A percentile compares a stretch with the other conserved stretches of the same genome.
These are phyloP conservation scores for Ginglymostoma cirratum DNA, from an alignment of 2,113 vertebrate genomes.

Conservation along the genomic window DNA sequence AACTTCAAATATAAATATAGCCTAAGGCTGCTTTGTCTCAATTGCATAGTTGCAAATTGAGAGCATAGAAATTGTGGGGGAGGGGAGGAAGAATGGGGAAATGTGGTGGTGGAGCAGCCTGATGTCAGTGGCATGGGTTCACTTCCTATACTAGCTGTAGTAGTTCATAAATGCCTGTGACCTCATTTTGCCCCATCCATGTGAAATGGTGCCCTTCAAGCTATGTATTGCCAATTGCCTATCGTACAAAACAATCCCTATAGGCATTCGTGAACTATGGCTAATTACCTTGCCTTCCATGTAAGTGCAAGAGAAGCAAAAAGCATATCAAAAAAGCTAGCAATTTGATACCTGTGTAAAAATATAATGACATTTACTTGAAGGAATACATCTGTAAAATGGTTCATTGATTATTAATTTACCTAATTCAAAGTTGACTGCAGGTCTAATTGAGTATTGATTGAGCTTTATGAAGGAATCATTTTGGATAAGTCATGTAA, in stretches of 20 bases:
- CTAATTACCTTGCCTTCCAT: background rate
- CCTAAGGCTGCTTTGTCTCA: background rate
- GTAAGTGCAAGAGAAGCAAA: background rate
- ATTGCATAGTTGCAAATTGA: background rate
- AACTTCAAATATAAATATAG: background rate
- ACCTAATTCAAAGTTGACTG: constrained; percentile 23
- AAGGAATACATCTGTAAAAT: background rate
- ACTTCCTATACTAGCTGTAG: background rate
- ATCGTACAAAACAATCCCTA: background rate
- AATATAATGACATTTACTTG: constrained; percentile 2
- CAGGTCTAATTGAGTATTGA: constrained; percentile 16
- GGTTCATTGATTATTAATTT: constrained; percentile 36
- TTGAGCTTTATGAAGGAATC: constrained; percentile 24
- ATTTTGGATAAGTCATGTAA: constrained; percentile 7
- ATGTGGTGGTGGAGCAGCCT: too few relatives aligned
- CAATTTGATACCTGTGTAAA: background rate
- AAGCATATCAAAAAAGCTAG: background rate
- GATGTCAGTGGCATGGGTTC: background rate
- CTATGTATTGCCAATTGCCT: background rate
- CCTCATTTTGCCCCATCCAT: background rate
- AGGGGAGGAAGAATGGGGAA: too few relatives aligned
- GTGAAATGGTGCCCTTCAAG: background rate
- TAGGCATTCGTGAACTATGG: background rate
- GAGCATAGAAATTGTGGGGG: too few relatives aligned
- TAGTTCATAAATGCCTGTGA: background rate